Conservation (phyloP, 2,797 vertebrate genomes). For the Odontamblyopus rebecca region DNA sequence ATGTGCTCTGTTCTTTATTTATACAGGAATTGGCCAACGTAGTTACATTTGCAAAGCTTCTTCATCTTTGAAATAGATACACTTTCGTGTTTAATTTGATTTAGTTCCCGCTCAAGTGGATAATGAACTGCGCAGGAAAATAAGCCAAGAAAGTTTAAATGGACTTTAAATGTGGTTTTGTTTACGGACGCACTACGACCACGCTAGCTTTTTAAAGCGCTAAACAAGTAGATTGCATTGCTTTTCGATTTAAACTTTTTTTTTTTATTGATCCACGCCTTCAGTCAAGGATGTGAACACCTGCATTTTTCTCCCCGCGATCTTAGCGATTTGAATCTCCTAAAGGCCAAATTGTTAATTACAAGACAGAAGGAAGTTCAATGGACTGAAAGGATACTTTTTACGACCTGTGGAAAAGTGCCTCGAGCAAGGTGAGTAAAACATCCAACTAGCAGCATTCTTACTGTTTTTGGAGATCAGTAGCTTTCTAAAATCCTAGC, state of each 20-base stretch:
- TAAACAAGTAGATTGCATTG: conserved; percentile 16
- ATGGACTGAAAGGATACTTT: conserved; percentile 69
- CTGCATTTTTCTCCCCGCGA: conserved; percentile 27
- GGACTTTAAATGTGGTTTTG: conserved; percentile 50
- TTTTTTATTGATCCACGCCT: conserved; percentile 12
- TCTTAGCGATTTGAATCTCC: not conserved
- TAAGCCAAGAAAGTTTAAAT: conserved; percentile 55
- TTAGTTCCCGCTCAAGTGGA: conserved; percentile 43
- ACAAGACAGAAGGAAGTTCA: conserved; percentile 31
- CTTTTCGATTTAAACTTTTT: conserved; percentile 4
- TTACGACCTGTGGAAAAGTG: conserved; percentile 63
- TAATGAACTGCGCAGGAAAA: conserved; percentile 17
- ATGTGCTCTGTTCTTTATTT: conserved; percentile 35
- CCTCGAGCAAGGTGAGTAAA: conserved; percentile 73
- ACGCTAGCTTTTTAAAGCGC: conserved; percentile 16
- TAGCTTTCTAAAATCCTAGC: not conserved
- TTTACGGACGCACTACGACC: conserved; percentile 14
- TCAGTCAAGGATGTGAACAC: conserved; percentile 56
- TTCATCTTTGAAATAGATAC: not conserved
- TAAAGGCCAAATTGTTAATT: conserved; percentile 21
- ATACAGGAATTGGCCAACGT: conserved; percentile 21
- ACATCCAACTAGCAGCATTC: conserved; percentile 14
- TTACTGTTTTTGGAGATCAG: not conserved
- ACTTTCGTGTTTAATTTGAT: conserved; percentile 2
- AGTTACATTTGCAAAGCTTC: conserved; percentile 12